Evolutionary conservation across 2,113 vertebrate genomes (phyloP).

Genomic region (Myocastor coypus): DNA sequence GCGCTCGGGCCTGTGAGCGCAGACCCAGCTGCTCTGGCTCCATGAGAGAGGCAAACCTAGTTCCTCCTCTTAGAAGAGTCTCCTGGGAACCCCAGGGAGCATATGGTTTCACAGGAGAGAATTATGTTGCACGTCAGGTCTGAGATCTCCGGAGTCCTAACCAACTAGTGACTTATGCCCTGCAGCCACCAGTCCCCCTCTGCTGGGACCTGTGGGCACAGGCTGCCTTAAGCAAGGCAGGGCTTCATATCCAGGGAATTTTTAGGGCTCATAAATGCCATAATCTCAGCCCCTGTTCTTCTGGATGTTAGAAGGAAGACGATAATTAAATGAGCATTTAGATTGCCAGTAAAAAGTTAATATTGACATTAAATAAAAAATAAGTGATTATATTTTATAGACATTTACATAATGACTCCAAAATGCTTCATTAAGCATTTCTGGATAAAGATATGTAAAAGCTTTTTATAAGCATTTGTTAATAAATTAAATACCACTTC

Average conservation of each 20-base stretch:
- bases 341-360: conserved; percentile 74
- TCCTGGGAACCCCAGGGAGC: conserved; percentile 10
- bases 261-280: conserved; percentile 76
- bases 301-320: conserved; percentile 72
- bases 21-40: not conserved
- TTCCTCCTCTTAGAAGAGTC: conserved; percentile 49
- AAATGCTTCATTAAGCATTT: conserved; percentile 72
- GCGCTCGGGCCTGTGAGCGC: not conserved
- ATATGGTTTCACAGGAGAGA: conserved; percentile 48
- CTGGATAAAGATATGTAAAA: conserved; percentile 61
- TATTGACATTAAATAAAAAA: conserved; percentile 63
- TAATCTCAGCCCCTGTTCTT: conserved; percentile 66
- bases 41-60: conserved; percentile 10
- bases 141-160: conserved; percentile 45
- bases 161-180: conserved; percentile 22
- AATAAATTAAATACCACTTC: conserved; percentile 76
- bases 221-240: conserved; percentile 37
- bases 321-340: conserved; percentile 66
- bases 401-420: conserved; percentile 69
- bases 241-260: conserved; percentile 64
- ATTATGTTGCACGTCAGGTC: conserved; percentile 11
- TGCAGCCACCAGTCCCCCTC: not conserved
- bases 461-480: conserved; percentile 61
- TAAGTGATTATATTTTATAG: conserved; percentile 72
- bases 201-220: conserved; percentile 18